Percentiles rank a stretch among this genome's conserved stretches.
These are phyloP conservation scores for Aphis gossypii DNA, from an alignment of 1,140 invertebrate genomes.

Conservation along the genomic window DNA sequence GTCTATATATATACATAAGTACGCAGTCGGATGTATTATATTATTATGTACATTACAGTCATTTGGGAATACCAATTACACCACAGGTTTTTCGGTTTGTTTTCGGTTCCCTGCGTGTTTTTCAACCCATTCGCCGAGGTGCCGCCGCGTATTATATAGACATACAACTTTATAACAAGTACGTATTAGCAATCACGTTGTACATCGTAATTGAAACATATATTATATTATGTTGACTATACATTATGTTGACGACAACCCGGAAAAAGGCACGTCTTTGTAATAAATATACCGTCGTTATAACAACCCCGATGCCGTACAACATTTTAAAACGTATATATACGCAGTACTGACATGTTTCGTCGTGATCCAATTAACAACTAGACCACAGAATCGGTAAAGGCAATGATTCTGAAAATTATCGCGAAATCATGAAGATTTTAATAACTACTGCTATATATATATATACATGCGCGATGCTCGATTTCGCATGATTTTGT, in stretches of 20 bases:
- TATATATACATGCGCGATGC: no score
- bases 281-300: not conserved
- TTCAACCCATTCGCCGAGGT: not conserved
- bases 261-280: not conserved
- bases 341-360: not conserved
- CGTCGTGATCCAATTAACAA: not conserved
- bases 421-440: no score
- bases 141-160: not conserved
- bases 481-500: no score
- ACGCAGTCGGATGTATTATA: not conserved
- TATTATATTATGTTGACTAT: not conserved
- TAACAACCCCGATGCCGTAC: not conserved
- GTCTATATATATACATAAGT: not conserved
- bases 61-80: conserved; percentile 43
- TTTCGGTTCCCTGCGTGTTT: not conserved
- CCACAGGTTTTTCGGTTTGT: not conserved
- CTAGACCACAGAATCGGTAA: no score
- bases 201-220: conserved; percentile 7
- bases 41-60: conserved; percentile 13
- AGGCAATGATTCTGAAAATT: no score
- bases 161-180: not conserved
- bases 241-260: not conserved
- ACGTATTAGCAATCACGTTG: not conserved
- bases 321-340: no score
- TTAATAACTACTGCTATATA: no score